Evolutionary conservation across 2,888 invertebrate genomes (phyloP).

Genomic region (Dynastes hyllus): DNA sequence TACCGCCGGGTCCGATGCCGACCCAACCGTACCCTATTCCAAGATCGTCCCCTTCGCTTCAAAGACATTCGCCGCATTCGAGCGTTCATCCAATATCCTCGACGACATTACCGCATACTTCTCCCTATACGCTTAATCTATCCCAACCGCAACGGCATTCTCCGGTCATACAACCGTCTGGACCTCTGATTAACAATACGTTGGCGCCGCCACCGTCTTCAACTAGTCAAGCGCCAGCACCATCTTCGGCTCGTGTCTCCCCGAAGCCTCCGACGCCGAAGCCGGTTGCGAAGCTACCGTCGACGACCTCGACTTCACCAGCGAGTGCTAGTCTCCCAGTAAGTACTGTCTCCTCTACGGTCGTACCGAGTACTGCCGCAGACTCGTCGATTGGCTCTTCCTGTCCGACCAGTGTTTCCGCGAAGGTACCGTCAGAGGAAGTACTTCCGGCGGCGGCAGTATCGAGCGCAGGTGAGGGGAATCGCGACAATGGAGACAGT

Average conservation of each 20-base stretch:
- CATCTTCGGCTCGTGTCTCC: constrained; percentile 60
- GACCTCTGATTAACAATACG: constrained; percentile 66
- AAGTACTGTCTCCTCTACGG: constrained; percentile 57
- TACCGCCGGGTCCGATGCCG: constrained; percentile 63
- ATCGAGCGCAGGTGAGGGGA: constrained; percentile 68
- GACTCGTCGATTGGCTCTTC: constrained; percentile 44
- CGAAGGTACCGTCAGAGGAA: constrained; percentile 51
- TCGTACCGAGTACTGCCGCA: constrained; percentile 54
- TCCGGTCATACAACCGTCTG: constrained; percentile 70
- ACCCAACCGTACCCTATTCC: constrained; percentile 59
- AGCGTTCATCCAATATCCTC: constrained; percentile 61
- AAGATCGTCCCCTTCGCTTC: constrained; percentile 74
- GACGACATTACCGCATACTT: constrained; percentile 57
- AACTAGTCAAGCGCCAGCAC: constrained; percentile 62
- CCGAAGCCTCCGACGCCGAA: constrained; percentile 65
- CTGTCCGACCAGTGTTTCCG: constrained; percentile 49
- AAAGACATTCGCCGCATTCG: constrained; percentile 73
- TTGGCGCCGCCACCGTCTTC: constrained; percentile 56
- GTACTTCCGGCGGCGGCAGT: constrained; percentile 52
- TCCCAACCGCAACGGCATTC: constrained; percentile 66
- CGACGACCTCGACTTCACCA: background rate
- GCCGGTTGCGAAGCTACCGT: constrained; percentile 52
- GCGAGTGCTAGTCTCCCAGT: constrained; percentile 56
- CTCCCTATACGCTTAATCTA: constrained; percentile 66
- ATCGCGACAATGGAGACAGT: constrained; percentile 69